These are phyloP conservation scores for Bolinopsis microptera DNA, from an alignment of 37 sponge, comb jelly and placozoan species.

Conservation along the genomic window DNA sequence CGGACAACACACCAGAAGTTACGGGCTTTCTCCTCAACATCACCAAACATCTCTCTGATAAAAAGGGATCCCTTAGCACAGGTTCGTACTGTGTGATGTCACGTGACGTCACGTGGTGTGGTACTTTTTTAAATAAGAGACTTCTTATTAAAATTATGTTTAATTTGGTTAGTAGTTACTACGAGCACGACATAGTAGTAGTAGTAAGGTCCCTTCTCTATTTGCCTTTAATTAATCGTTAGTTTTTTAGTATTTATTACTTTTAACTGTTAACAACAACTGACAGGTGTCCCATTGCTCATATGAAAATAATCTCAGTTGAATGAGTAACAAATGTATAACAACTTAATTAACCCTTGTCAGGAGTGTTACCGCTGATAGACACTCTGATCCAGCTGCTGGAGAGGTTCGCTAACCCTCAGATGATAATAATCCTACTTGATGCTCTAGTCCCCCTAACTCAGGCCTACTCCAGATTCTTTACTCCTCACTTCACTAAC, in stretches of 20 bases:
- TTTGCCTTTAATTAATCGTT: too few relatives aligned
- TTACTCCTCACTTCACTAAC: conserved; percentile 44
- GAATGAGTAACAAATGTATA: too few relatives aligned
- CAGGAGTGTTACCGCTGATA: conserved; percentile 37
- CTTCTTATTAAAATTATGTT: too few relatives aligned
- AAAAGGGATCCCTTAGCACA: conserved; percentile 24
- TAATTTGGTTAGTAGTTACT: too few relatives aligned
- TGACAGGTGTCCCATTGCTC: too few relatives aligned
- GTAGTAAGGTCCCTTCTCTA: too few relatives aligned
- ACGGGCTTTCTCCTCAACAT: conserved; percentile 49
- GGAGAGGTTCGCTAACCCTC: conserved; percentile 1
- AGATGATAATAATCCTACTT: not conserved
- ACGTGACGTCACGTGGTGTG: too few relatives aligned
- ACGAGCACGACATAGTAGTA: too few relatives aligned
- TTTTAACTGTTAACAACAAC: too few relatives aligned
- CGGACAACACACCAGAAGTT: not conserved
- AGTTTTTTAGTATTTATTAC: too few relatives aligned
- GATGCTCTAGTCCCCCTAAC: conserved; percentile 48
- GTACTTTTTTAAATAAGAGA: too few relatives aligned
- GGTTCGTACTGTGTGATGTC: not conserved
- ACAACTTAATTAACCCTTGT: not conserved
- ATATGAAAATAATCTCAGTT: too few relatives aligned
- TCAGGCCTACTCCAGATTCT: conserved; percentile 17
- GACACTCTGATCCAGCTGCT: conserved; percentile 31
- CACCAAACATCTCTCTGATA: conserved; percentile 23